Percentiles rank a stretch among this genome's conserved stretches.
These are phyloP conservation scores for Epicauta chinensis DNA, from an alignment of 1,140 invertebrate genomes.

Conservation along the genomic window DNA sequence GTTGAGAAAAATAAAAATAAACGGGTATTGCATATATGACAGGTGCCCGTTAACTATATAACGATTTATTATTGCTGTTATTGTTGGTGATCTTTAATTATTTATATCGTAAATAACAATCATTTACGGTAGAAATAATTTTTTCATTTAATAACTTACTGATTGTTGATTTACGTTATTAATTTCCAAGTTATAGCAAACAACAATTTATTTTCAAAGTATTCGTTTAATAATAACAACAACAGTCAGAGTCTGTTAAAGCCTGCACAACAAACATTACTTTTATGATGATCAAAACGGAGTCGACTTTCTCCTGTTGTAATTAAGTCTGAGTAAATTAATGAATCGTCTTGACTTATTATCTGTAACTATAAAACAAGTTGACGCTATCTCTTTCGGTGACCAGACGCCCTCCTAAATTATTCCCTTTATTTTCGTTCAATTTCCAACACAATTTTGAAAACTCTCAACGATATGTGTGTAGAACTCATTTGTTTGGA, in stretches of 20 bases:
- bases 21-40: too few species aligned
- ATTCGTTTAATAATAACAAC: too few species aligned
- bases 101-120: not conserved
- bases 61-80: too few species aligned
- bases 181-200: constrained; percentile 2
- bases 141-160: constrained; percentile 9
- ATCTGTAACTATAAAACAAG: constrained; percentile 28
- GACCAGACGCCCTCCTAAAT: too few species aligned
- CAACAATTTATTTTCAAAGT: constrained; percentile 2
- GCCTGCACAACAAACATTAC: not conserved
- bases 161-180: constrained; percentile 3
- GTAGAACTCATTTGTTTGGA: constrained; percentile 2
- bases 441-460: too few species aligned
- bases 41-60: too few species aligned
- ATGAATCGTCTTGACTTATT: constrained; percentile 25
- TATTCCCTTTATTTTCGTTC: too few species aligned
- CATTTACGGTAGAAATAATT: constrained; percentile 2
- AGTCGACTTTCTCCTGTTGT: constrained; percentile 22
- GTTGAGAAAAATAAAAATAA: too few species aligned
- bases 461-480: not conserved
- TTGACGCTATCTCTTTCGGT: constrained; percentile 27
- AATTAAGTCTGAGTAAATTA: constrained; percentile 28
- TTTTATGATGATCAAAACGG: constrained; percentile 5
- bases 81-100: not conserved
- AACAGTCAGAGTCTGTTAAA: too few species aligned